A percentile compares a stretch with the other conserved stretches of the same genome.
Conservation (phyloP, 2,888 invertebrate genomes). For the Eristalis pertinax region DNA sequence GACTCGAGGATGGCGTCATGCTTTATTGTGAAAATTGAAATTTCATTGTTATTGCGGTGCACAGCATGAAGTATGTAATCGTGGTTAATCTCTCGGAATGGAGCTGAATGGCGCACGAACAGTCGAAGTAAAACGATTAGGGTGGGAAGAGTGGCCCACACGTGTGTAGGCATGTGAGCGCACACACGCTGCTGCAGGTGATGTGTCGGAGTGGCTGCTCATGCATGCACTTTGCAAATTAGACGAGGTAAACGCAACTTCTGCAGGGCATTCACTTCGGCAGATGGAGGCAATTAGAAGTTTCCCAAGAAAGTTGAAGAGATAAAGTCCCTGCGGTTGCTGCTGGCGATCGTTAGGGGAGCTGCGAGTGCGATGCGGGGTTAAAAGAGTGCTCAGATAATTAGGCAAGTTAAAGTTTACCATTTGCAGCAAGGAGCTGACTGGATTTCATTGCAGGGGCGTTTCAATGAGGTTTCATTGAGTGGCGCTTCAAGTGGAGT, state of each 20-base stretch:
- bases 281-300: slow-evolving; percentile 28
- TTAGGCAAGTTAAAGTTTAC: background rate
- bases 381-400: slow-evolving; percentile 1
- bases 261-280: background rate
- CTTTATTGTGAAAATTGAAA: slow-evolving; percentile 67
- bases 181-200: slow-evolving; percentile 22
- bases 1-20: slow-evolving; percentile 29
- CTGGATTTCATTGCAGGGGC: background rate
- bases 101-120: slow-evolving; percentile 15
- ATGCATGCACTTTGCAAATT: slow-evolving; percentile 38
- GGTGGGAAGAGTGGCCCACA: background rate
- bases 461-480: background rate
- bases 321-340: slow-evolving; percentile 13
- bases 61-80: slow-evolving; percentile 42
- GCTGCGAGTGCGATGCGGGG: background rate
- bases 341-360: background rate
- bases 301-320: slow-evolving; percentile 12
- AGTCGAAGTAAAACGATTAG: slow-evolving; percentile 13
- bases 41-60: slow-evolving; percentile 59
- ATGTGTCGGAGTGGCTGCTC: slow-evolving; percentile 10
- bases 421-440: background rate
- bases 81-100: slow-evolving; percentile 52
- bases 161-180: background rate
- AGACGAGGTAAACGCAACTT: slow-evolving; percentile 9
- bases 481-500: background rate